A percentile compares a stretch with the other conserved stretches of the same genome.
Evolutionary conservation across 1,140 invertebrate genomes (phyloP).

Genomic region (Drosophila tropicalis): DNA sequence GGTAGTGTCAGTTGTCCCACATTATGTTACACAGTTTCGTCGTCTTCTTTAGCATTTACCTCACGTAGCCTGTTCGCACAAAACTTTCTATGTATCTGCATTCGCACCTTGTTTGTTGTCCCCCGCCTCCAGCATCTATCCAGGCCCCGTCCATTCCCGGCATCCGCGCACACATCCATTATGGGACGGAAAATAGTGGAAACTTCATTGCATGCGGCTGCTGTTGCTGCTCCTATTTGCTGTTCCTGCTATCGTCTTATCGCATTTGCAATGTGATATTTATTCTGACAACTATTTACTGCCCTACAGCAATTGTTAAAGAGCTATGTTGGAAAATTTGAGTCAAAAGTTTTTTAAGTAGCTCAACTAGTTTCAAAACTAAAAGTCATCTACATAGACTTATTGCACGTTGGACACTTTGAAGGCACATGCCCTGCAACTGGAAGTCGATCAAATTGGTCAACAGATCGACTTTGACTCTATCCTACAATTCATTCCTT

Average conservation of each 20-base stretch:
- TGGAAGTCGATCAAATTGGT: no score
- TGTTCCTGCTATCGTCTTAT: conserved; percentile 23
- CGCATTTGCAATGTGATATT: conserved; percentile 33
- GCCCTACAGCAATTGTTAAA: conserved; percentile 1
- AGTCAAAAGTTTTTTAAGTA: conserved; percentile 1
- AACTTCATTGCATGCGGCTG: background rate
- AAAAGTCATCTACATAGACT: background rate
- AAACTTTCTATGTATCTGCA: conserved; percentile 52
- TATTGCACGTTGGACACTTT: background rate
- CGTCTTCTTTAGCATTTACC: conserved; percentile 47
- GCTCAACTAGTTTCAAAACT: background rate
- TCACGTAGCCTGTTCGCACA: conserved; percentile 56
- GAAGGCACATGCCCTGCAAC: background rate
- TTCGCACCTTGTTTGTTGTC: conserved; percentile 8
- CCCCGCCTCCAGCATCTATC: no score
- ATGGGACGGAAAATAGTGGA: conserved; percentile 4
- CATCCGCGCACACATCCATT: conserved; percentile 39
- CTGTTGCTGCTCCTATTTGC: conserved; percentile 3
- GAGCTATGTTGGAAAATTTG: background rate
- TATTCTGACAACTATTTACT: conserved; percentile 28
- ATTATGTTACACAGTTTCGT: conserved; percentile 47
- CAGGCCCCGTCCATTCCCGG: background rate
- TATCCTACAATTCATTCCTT: no score
- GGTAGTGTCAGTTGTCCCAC: conserved; percentile 27
- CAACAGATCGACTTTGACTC: no score